phyloP scores from a whole-genome alignment of 2,888 invertebrate genomes.

The Aphodius granarius region DNA sequence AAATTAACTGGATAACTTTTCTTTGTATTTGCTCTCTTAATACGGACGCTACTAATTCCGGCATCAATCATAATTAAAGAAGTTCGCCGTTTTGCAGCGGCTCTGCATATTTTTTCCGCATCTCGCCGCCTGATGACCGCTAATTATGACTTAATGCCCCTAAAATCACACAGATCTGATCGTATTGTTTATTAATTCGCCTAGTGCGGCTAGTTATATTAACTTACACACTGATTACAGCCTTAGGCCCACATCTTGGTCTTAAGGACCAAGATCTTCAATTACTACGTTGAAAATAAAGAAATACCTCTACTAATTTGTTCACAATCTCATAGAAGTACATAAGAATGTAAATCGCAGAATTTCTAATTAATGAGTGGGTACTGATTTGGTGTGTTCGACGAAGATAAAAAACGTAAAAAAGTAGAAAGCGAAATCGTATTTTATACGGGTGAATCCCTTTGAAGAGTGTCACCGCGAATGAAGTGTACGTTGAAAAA shows the following conservation, averaged over 20 bases:
- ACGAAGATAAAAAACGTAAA: background rate
- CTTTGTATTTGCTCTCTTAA: conserved; percentile 22
- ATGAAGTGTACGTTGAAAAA: conserved; percentile 1
- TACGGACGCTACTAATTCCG: conserved; percentile 20
- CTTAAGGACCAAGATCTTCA: too few species aligned
- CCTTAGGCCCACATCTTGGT: background rate
- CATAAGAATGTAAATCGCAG: too few species aligned
- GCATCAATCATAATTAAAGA: conserved; percentile 25
- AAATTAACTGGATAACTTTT: conserved; percentile 21
- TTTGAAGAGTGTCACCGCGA: background rate
- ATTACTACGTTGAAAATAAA: too few species aligned
- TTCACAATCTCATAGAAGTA: too few species aligned
- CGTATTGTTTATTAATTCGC: conserved; percentile 23
- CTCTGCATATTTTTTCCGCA: conserved; percentile 28
- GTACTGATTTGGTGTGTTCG: background rate
- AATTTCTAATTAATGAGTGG: background rate
- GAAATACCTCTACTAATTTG: too few species aligned
- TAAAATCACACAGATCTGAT: conserved; percentile 28
- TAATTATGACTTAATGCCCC: conserved; percentile 37
- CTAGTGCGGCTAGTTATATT: background rate
- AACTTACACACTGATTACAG: conserved; percentile 10
- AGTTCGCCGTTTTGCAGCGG: conserved; percentile 1
- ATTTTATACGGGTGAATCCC: background rate
- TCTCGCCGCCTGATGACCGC: conserved; percentile 38
- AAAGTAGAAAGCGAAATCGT: background rate